Conservation (phyloP, 2,797 vertebrate species). For the Neomorphus geoffroyi region DNA sequence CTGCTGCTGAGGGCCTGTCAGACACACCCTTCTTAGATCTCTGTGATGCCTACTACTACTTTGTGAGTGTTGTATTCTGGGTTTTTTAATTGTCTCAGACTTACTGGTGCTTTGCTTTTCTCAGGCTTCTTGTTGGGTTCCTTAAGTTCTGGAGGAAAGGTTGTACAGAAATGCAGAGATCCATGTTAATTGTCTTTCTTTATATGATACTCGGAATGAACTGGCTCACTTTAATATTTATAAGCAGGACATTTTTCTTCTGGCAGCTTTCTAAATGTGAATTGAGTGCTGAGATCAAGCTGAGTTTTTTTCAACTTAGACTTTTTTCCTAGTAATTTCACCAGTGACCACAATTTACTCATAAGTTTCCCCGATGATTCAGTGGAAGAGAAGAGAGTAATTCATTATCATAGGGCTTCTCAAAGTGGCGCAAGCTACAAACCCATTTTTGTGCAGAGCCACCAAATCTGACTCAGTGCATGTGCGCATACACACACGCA, state of each 20-base stretch:
- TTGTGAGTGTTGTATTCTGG: slow-evolving; percentile 80
- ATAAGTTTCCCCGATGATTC: not conserved
- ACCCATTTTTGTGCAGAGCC: not conserved
- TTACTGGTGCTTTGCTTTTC: not conserved
- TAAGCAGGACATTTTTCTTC: not conserved
- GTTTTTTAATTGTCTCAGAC: not conserved
- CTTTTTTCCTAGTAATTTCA: not conserved
- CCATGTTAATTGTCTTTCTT: not conserved
- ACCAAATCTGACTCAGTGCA: not conserved
- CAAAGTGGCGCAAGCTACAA: not conserved
- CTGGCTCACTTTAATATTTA: not conserved
- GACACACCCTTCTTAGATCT: slow-evolving; percentile 86
- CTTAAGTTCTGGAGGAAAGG: not conserved
- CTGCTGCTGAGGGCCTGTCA: slow-evolving; percentile 75
- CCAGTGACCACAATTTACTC: not conserved
- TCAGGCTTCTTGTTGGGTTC: not conserved
- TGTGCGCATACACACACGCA: accelerated
- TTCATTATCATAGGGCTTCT: not conserved
- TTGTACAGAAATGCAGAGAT: not conserved
- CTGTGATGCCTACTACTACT: slow-evolving; percentile 89
- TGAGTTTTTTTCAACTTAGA: not conserved
- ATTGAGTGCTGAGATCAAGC: not conserved
- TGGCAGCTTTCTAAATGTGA: not conserved
- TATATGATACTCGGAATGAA: not conserved
- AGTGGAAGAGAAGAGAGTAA: not conserved